phyloP scores from a whole-genome alignment of 1,140 invertebrate species.

The Asobara japonica region DNA sequence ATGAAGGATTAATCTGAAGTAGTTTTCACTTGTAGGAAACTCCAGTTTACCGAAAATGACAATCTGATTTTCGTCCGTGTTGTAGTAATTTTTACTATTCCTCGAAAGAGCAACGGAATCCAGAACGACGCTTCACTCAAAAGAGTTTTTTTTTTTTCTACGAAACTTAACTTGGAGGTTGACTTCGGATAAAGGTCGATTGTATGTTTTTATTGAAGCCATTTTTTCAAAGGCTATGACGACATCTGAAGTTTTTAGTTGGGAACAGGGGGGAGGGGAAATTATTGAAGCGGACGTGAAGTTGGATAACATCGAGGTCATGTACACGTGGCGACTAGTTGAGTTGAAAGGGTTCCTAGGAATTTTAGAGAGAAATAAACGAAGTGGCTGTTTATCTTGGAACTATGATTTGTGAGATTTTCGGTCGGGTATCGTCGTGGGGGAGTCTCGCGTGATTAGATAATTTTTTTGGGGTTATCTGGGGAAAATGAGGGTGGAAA shows the following conservation, averaged over 20 bases:
- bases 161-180: too few species aligned
- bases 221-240: not conserved
- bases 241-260: too few species aligned
- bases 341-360: not conserved
- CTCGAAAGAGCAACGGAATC: too few species aligned
- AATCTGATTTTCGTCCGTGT: too few species aligned
- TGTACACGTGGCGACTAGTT: too few species aligned
- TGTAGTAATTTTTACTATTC: too few species aligned
- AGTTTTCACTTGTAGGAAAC: too few species aligned
- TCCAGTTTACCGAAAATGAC: too few species aligned
- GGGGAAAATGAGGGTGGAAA: not conserved
- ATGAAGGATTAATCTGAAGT: too few species aligned
- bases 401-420: not conserved
- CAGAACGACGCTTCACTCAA: not conserved
- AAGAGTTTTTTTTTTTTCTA: too few species aligned
- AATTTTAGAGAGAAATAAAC: not conserved
- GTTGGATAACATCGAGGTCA: not conserved
- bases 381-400: not conserved
- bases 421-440: not conserved
- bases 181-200: not conserved
- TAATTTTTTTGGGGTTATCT: constrained; percentile 2
- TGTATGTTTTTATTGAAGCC: too few species aligned
- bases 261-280: not conserved
- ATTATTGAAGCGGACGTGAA: constrained; percentile 27
- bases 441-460: not conserved